Conservation (phyloP, 2,797 vertebrate species). For the Anomalospiza imberbis region DNA sequence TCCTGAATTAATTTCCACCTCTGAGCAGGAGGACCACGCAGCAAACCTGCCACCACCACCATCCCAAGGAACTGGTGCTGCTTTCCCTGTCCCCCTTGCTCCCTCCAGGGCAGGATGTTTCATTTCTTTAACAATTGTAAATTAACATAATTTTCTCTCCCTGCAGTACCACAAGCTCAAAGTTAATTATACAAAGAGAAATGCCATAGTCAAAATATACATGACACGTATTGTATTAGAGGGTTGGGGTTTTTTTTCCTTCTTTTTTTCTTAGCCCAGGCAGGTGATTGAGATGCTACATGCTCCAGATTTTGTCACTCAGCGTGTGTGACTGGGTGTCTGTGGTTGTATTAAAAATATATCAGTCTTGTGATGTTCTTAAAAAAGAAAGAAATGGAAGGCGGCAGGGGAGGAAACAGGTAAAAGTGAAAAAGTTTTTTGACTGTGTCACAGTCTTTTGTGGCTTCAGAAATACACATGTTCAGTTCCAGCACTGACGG, state of each 20-base stretch:
- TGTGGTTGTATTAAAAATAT: constrained; percentile 47
- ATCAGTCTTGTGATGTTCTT: constrained; percentile 50
- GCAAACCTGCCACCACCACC: not conserved
- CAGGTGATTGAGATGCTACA: constrained; percentile 54
- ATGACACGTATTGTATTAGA: constrained; percentile 77
- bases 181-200: constrained; percentile 78
- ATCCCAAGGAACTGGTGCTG: not conserved
- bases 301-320: constrained; percentile 53
- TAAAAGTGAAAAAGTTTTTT: constrained; percentile 35
- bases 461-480: constrained; percentile 55
- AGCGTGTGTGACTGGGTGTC: not conserved
- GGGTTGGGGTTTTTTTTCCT: not conserved
- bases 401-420: not conserved
- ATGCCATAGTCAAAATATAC: constrained; percentile 87
- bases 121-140: constrained; percentile 9
- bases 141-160: constrained; percentile 5
- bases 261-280: constrained; percentile 43
- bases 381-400: constrained; percentile 46
- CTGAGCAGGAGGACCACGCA: not conserved
- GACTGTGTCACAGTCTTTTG: constrained; percentile 14
- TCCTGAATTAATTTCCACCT: not conserved
- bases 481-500: constrained; percentile 59
- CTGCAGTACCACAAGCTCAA: constrained; percentile 15
- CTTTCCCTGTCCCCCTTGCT: not conserved
- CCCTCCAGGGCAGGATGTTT: not conserved